These are phyloP conservation scores for Hyperoodon ampullatus DNA, from an alignment of 2,113 vertebrate species.

Conservation along the genomic window DNA sequence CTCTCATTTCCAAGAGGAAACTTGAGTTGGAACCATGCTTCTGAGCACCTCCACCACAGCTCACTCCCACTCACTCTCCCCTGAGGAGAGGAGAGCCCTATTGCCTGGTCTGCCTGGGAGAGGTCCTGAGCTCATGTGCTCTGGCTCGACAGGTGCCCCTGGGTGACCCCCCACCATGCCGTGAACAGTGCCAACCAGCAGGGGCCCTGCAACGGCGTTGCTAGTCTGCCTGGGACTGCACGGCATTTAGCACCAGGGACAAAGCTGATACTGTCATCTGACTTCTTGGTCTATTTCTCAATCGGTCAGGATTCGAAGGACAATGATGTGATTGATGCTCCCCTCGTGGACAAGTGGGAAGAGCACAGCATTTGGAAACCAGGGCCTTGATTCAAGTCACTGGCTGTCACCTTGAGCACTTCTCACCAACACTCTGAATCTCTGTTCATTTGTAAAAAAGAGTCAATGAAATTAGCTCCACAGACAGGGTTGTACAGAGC, in stretches of 20 bases:
- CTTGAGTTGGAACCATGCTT: background rate
- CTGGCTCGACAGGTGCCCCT: background rate
- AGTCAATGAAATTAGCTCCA: background rate
- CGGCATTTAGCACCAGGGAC: background rate
- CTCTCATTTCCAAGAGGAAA: background rate
- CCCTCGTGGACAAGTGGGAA: background rate
- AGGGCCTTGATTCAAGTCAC: background rate
- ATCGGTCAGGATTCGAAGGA: background rate
- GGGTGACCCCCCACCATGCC: rapidly evolving
- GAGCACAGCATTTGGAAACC: background rate
- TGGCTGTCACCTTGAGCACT: background rate
- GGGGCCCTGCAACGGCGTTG: rapidly evolving
- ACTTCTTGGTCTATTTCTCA: background rate
- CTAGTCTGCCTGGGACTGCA: background rate
- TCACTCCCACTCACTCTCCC: background rate
- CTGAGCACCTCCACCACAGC: rapidly evolving
- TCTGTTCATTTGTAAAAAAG: background rate
- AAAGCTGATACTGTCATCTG: background rate
- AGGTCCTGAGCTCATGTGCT: background rate
- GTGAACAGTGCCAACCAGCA: rapidly evolving
- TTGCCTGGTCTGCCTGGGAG: background rate
- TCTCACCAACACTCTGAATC: background rate
- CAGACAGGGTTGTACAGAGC: background rate
- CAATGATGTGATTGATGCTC: background rate
- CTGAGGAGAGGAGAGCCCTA: background rate